These are phyloP conservation scores for Bacillus rossius DNA, from an alignment of 1,140 invertebrate species.

Conservation along the genomic window DNA sequence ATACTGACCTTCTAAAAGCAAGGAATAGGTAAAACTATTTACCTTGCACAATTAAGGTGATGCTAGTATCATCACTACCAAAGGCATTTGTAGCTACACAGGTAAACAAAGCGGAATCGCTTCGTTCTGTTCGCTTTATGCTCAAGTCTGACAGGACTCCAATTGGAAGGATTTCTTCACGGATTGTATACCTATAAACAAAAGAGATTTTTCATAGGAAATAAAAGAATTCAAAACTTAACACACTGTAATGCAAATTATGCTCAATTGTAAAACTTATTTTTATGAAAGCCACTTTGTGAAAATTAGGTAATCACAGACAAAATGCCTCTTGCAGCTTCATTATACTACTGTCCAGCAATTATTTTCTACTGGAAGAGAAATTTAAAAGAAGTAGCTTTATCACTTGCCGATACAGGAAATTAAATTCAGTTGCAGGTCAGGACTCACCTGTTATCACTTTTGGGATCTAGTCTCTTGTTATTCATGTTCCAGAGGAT, in stretches of 20 bases:
- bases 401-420: too few species aligned
- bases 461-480: constrained; percentile 82
- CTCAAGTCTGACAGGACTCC: constrained; percentile 85
- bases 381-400: too few species aligned
- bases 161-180: constrained; percentile 80
- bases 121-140: constrained; percentile 81
- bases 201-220: neutral
- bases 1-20: too few species aligned
- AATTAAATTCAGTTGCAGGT: too few species aligned
- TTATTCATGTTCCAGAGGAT: constrained; percentile 96
- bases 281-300: too few species aligned
- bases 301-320: too few species aligned
- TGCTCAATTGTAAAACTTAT: neutral
- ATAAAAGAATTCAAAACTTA: neutral
- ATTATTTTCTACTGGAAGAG: too few species aligned
- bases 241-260: too few species aligned
- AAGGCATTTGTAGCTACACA: constrained; percentile 93
- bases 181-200: constrained; percentile 73
- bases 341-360: too few species aligned
- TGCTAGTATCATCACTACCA: constrained; percentile 91
- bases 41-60: constrained; percentile 94
- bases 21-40: constrained; percentile 20
- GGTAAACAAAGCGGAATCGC: constrained; percentile 89
- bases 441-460: constrained; percentile 54
- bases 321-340: too few species aligned